Base-by-base conservation (phyloP, 2,113 vertebrate species). In the Pteruthius melanotis region DNA sequence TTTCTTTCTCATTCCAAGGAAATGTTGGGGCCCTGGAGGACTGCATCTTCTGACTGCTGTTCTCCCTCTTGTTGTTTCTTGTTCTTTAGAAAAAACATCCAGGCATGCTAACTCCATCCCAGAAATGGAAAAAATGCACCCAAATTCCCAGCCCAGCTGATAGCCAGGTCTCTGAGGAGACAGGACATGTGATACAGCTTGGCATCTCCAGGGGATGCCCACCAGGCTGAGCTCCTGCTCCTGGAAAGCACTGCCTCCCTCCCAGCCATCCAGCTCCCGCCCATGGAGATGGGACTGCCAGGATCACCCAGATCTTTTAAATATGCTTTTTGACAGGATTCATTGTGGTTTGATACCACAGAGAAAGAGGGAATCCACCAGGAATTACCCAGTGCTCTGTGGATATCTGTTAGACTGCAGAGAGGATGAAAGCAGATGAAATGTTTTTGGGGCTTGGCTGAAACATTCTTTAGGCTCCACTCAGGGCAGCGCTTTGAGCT, bases 391-490 rank as follows among this genome's bases (percentile, higher is more conserved):
- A 17, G 61, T 44, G 40, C 26, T 61, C 65, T 13, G 26, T 40
- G 52, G 59, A 45, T 24, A 31, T 49, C 60, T 90, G 80, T 63
- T 71, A 64, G 66, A 76, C 65, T 11, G 13, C 74, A 66, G 70
- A 0, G 16, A 87, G 74, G 85, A 80, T 93, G 70, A 94, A 87
- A 85, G 78, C 70, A 75, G 83, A 77, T 52, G 30, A 81, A 66
- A 2, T 81, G 64, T 81, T 82, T 87, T 64, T 33, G 75, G 66
- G 79, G 6, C 47, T 94, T 17, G 5, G 63, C 85, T 80, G 79
- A 87, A 77, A 13, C 6, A 11, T 35, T 57, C 53, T 49, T 68
- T 68, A 40, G 70, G 84, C 77, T 83, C 50, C 33, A 1, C 53
- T 93, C 61, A 45, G 7, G 3, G 79, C 64, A 31, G 76, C 0